A percentile compares a stretch with the other conserved stretches of the same genome.
Conservation (phyloP, 2,888 invertebrate species). For the Junonia oenone region DNA sequence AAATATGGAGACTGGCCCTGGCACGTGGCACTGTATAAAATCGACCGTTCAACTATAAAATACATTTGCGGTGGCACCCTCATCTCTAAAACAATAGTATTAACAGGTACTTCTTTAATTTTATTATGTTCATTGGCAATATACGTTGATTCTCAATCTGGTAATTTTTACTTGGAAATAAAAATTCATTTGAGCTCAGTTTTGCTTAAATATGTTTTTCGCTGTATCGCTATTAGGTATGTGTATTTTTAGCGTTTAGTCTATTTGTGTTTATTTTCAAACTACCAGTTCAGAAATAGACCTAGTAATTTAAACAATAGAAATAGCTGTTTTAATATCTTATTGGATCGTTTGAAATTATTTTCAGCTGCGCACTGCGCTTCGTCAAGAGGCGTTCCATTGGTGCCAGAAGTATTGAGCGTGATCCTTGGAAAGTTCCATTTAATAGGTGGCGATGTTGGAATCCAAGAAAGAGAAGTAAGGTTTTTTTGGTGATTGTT, state of each 20-base stretch:
- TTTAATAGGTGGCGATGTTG: slow-evolving; percentile 15
- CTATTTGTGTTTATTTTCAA: too few relatives aligned
- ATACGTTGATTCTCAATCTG: too few relatives aligned
- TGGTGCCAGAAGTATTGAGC: slow-evolving; percentile 30
- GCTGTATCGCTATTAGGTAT: too few relatives aligned
- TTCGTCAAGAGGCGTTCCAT: background rate
- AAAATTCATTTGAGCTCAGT: too few relatives aligned
- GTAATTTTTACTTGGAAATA: too few relatives aligned
- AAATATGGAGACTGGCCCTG: slow-evolving; percentile 60
- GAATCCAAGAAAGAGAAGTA: slow-evolving; percentile 3
- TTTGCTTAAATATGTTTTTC: too few relatives aligned
- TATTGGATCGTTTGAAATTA: background rate
- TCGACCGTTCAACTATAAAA: slow-evolving; percentile 35
- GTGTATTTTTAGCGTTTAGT: too few relatives aligned
- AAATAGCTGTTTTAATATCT: too few relatives aligned
- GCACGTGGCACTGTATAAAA: slow-evolving; percentile 51
- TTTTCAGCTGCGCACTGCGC: slow-evolving; percentile 8
- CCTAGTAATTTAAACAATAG: too few relatives aligned
- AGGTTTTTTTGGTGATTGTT: too few relatives aligned
- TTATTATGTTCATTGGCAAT: background rate
- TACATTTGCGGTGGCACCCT: slow-evolving; percentile 59
- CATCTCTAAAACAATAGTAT: slow-evolving; percentile 40
- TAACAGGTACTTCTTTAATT: slow-evolving; percentile 42
- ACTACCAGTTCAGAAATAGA: too few relatives aligned
- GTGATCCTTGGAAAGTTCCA: slow-evolving; percentile 26